Conservation (phyloP, 1,140 invertebrate genomes). For the Camponotus pennsylvanicus region DNA sequence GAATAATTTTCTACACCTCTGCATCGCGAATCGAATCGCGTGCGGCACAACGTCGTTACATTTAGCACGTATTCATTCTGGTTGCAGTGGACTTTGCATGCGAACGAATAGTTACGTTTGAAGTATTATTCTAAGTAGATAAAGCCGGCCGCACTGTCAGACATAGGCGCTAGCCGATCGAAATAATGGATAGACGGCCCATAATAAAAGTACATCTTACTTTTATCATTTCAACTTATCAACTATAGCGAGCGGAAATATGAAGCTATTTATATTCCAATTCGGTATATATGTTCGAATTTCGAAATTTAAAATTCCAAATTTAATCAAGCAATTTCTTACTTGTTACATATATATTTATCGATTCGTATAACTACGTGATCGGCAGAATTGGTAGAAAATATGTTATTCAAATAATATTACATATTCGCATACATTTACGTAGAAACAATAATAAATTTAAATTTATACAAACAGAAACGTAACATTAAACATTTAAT, state of each 20-base stretch:
- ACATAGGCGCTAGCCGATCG: constrained; percentile 8
- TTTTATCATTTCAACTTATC: neutral
- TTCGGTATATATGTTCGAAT: constrained; percentile 13
- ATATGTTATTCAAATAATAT: neutral
- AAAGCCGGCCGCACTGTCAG: constrained; percentile 27
- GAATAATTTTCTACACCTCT: neutral
- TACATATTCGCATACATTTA: neutral
- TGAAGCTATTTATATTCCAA: neutral
- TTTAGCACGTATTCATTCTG: constrained; percentile 40
- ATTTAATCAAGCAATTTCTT: constrained; percentile 2
- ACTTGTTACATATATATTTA: neutral
- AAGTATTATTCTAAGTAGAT: constrained; percentile 54
- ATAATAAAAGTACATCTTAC: constrained; percentile 5
- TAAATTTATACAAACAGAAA: neutral
- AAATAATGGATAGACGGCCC: constrained; percentile 21
- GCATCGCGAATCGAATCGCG: constrained; percentile 16
- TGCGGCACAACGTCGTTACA: neutral
- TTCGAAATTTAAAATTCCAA: constrained; percentile 1
- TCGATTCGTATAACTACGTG: neutral
- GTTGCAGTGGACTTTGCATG: constrained; percentile 24
- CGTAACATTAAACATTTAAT: neutral
- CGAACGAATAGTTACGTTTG: constrained; percentile 43
- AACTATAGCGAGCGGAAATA: neutral
- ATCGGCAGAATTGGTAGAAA: constrained; percentile 1
- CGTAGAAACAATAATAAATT: constrained; percentile 3